These are phyloP conservation scores for Aleiodes sp. DNA, from an alignment of 1,140 invertebrate species.

Conservation along the genomic window DNA sequence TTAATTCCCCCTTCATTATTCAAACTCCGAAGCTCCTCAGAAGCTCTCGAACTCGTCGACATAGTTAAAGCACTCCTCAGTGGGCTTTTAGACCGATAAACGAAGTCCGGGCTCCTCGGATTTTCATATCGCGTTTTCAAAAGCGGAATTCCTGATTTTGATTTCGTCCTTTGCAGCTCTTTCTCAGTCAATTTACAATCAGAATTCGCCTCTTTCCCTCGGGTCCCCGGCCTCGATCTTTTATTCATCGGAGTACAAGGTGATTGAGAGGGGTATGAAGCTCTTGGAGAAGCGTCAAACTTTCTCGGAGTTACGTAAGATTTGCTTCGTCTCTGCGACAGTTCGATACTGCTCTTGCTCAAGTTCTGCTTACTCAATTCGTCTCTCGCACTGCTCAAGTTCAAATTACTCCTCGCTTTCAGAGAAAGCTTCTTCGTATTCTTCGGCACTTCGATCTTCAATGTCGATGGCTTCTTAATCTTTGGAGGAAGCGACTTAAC, in stretches of 20 bases:
- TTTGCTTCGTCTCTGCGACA: slow-evolving; percentile 22
- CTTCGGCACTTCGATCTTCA: neutral
- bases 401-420: slow-evolving; percentile 34
- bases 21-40: too few relatives aligned
- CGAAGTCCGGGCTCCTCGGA: slow-evolving; percentile 25
- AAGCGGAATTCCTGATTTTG: slow-evolving; percentile 50
- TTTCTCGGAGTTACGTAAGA: slow-evolving; percentile 28
- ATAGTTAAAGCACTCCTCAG: slow-evolving; percentile 41
- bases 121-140: slow-evolving; percentile 42
- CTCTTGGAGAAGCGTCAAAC: slow-evolving; percentile 9
- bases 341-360: slow-evolving; percentile 6
- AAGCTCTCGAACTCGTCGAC: slow-evolving; percentile 22
- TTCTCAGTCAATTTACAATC: slow-evolving; percentile 8
- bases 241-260: neutral
- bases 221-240: neutral
- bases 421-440: too few relatives aligned
- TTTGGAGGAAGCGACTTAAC: too few relatives aligned
- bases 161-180: neutral
- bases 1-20: too few relatives aligned
- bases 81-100: slow-evolving; percentile 38
- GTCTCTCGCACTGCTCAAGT: slow-evolving; percentile 17
- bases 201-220: neutral
- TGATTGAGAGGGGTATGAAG: neutral
- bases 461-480: neutral
- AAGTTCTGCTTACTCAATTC: neutral